phyloP scores from a whole-genome alignment of 2,797 vertebrate genomes.

The Xenentodon cancila region DNA sequence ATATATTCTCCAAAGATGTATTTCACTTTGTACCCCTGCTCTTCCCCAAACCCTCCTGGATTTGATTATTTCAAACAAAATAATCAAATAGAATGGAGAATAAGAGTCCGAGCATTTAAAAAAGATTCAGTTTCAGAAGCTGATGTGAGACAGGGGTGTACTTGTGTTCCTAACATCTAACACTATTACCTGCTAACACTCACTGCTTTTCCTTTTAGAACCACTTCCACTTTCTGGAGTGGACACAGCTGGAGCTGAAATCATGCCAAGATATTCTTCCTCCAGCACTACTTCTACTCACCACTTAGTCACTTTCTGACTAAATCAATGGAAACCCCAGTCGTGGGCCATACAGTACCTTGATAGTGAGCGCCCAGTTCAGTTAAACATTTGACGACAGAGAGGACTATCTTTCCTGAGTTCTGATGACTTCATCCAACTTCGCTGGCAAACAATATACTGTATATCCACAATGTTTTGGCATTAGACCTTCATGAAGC shows the following conservation, averaged over 20 bases:
- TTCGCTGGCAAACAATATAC: no score
- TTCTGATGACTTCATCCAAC: slow-evolving; percentile 1
- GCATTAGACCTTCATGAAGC: no score
- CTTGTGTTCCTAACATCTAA: background rate
- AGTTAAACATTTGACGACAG: background rate
- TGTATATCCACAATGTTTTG: background rate
- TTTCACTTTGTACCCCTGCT: background rate
- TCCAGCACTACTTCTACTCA: slow-evolving; percentile 11
- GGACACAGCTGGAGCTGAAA: background rate
- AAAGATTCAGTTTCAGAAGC: background rate
- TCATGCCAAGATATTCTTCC: slow-evolving; percentile 11
- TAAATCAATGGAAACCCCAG: slow-evolving; percentile 13
- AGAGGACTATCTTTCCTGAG: background rate
- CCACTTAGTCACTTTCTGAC: slow-evolving; percentile 6
- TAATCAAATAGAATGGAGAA: background rate
- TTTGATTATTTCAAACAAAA: background rate
- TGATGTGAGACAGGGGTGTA: background rate
- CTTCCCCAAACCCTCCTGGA: background rate
- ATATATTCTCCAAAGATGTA: background rate
- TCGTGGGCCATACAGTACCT: slow-evolving; percentile 3
- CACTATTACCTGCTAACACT: background rate
- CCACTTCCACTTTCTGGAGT: background rate
- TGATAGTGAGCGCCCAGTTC: background rate
- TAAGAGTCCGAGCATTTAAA: background rate
- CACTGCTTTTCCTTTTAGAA: background rate